A percentile compares a stretch with the other conserved stretches of the same genome.
These are phyloP conservation scores for Dufourea novaeangliae DNA, from an alignment of 1,140 invertebrate genomes.

Conservation along the genomic window DNA sequence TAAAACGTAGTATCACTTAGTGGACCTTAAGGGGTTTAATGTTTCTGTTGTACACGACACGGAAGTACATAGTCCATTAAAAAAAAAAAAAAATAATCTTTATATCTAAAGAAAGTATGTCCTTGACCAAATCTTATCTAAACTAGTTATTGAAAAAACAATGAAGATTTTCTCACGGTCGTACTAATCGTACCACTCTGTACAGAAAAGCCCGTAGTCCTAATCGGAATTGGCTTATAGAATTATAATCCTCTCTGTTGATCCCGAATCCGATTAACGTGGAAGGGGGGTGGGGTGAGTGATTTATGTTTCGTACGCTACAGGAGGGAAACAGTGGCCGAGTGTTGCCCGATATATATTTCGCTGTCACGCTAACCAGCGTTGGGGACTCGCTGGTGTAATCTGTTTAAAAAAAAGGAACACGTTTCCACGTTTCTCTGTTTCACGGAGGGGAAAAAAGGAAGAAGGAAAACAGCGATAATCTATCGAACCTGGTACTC, in stretches of 20 bases:
- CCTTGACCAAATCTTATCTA: too few relatives aligned
- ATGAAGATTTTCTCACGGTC: too few relatives aligned
- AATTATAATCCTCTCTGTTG: not conserved
- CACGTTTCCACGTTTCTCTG: not conserved
- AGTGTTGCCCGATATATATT: not conserved
- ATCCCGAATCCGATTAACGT: not conserved
- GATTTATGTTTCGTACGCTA: not conserved
- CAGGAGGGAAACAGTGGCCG: not conserved
- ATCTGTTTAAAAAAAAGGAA: not conserved
- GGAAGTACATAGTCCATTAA: too few relatives aligned
- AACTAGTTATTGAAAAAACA: too few relatives aligned
- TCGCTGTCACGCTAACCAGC: not conserved
- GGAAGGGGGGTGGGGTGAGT: too few relatives aligned
- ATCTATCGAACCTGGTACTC: not conserved
- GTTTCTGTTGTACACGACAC: too few relatives aligned
- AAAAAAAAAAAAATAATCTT: too few relatives aligned
- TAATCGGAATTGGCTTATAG: constrained; percentile 1
- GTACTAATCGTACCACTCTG: not conserved
- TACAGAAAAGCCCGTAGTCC: not conserved
- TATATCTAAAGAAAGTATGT: too few relatives aligned
- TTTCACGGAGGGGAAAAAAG: not conserved
- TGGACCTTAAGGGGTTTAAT: too few relatives aligned
- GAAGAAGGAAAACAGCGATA: not conserved
- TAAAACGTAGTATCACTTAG: too few relatives aligned
- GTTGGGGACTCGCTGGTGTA: not conserved